These are phyloP conservation scores for Monomorium pharaonis DNA, from an alignment of 1,140 invertebrate species.

Conservation along the genomic window DNA sequence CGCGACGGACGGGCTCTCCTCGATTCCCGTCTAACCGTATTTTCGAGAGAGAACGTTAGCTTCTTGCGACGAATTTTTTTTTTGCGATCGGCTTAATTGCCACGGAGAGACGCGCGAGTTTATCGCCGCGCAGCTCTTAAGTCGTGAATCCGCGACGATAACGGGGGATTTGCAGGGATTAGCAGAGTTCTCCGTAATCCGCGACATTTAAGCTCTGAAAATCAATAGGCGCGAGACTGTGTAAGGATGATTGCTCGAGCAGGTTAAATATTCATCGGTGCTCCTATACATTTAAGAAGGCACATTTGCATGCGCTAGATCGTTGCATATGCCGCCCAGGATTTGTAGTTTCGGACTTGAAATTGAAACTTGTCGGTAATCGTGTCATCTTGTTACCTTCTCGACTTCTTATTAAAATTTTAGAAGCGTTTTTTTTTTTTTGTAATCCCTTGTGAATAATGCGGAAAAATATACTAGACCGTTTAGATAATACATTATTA, in stretches of 20 bases:
- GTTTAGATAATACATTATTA: too few species aligned
- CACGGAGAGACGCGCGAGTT: constrained; percentile 28
- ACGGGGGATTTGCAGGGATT: neutral
- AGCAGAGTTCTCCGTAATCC: neutral
- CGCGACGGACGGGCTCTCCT: neutral
- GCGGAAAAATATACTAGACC: too few species aligned
- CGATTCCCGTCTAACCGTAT: neutral
- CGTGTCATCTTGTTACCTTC: too few species aligned
- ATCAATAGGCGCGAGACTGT: neutral
- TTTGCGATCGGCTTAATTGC: constrained; percentile 53
- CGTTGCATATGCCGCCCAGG: too few species aligned
- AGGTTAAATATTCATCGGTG: constrained; percentile 2
- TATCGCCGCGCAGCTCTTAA: constrained; percentile 7
- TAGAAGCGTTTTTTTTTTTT: too few species aligned
- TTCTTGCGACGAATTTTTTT: constrained; percentile 47
- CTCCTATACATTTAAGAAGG: too few species aligned
- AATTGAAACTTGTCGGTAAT: too few species aligned
- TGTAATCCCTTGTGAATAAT: too few species aligned
- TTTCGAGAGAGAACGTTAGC: constrained; percentile 31
- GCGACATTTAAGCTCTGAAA: neutral
- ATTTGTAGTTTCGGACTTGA: too few species aligned
- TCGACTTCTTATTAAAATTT: too few species aligned
- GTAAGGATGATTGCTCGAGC: neutral
- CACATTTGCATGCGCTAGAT: too few species aligned
- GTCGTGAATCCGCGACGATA: neutral